Conservation (phyloP, 2,113 vertebrate genomes). For the Sinocyclocheilus anshuiensis region DNA sequence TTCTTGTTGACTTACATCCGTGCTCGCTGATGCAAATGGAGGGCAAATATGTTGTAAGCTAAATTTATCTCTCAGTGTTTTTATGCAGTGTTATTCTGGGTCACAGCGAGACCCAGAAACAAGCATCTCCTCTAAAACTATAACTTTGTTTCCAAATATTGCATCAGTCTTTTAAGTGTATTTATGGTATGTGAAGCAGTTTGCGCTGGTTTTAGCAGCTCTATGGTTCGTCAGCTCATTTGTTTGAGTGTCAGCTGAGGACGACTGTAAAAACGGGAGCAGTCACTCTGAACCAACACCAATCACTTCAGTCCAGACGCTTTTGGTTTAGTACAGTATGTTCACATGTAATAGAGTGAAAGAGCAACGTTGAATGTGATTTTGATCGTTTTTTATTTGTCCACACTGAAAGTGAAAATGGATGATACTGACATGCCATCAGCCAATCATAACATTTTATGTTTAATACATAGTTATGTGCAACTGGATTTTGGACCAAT, state of each 20-base stretch:
- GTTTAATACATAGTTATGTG: neutral
- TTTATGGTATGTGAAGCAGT: neutral
- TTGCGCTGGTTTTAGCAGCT: neutral
- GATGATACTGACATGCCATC: neutral
- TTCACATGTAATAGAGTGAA: neutral
- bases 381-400: too few relatives aligned
- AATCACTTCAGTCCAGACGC: neutral
- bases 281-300: neutral
- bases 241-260: neutral
- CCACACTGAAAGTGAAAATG: neutral
- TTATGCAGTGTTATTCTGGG: constrained; percentile 1
- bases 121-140: constrained; percentile 20
- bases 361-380: neutral
- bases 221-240: too few relatives aligned
- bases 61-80: constrained; percentile 26
- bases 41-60: constrained; percentile 11
- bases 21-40: constrained; percentile 25
- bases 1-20: neutral
- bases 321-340: neutral
- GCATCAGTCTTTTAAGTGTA: neutral
- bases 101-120: constrained; percentile 1
- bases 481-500: neutral
- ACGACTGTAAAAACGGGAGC: neutral
- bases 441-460: neutral
- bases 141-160: constrained; percentile 9